Conservation (phyloP, 1,140 invertebrate species). For the Acromyrmex charruanus region DNA sequence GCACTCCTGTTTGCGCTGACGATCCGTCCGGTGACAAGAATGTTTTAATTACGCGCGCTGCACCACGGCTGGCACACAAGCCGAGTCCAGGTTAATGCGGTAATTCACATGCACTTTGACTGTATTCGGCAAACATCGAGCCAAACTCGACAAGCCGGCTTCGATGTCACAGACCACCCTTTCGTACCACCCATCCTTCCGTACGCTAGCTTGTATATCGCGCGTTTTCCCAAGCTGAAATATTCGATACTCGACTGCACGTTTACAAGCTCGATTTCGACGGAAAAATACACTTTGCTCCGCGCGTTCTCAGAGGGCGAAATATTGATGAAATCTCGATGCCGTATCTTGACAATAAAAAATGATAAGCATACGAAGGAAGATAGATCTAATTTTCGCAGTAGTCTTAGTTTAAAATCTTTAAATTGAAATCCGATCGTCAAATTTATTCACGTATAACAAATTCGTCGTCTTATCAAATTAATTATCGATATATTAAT, state of each 20-base stretch:
- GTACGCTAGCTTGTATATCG: constrained; percentile 54
- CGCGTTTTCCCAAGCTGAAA: constrained; percentile 65
- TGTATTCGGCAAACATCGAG: constrained; percentile 81
- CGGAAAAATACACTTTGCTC: constrained; percentile 44
- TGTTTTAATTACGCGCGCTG: constrained; percentile 82
- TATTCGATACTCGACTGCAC: constrained; percentile 62
- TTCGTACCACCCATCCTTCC: constrained; percentile 29
- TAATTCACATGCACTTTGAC: constrained; percentile 86
- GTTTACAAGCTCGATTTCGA: constrained; percentile 34
- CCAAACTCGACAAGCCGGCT: constrained; percentile 81
- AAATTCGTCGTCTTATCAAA: background rate
- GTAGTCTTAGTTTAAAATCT: background rate
- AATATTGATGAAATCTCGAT: constrained; percentile 34
- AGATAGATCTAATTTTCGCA: background rate
- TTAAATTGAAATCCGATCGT: background rate
- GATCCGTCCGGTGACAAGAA: constrained; percentile 76
- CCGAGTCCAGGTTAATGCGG: constrained; percentile 81
- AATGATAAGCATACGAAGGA: background rate
- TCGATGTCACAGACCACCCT: constrained; percentile 73
- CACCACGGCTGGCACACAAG: constrained; percentile 63
- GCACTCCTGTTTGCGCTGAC: constrained; percentile 71
- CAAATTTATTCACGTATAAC: background rate
- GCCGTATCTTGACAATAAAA: background rate
- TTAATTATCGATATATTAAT: background rate
- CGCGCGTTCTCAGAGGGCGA: constrained; percentile 24